phyloP scores from a whole-genome alignment of 2,113 vertebrate species.

The Dicrurus megarhynchus region DNA sequence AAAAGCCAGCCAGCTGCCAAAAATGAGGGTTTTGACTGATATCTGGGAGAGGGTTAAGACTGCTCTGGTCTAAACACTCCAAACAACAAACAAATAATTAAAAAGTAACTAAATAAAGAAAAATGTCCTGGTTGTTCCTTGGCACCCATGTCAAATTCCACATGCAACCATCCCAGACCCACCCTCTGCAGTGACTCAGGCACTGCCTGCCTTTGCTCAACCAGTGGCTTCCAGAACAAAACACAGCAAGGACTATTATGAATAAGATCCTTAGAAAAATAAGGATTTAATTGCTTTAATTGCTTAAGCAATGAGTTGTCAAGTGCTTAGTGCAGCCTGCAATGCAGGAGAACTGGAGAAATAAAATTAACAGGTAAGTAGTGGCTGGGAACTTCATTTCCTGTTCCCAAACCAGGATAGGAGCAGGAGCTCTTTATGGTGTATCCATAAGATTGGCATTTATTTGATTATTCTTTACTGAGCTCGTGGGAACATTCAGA shows the following conservation, averaged over 20 bases:
- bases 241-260: neutral
- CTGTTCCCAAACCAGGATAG: neutral
- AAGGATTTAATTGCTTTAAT: constrained; percentile 16
- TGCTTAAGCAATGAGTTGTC: neutral
- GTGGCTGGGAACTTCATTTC: neutral
- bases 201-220: neutral
- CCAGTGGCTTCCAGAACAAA: constrained; percentile 1
- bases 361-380: neutral
- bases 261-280: neutral
- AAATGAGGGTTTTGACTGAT: fast-evolving
- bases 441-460: neutral
- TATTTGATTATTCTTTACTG: neutral
- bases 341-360: neutral
- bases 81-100: neutral
- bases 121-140: neutral
- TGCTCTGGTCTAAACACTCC: neutral
- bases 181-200: neutral
- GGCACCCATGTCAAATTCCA: neutral
- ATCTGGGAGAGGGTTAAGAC: neutral
- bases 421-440: neutral
- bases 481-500: neutral
- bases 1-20: neutral
- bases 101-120: neutral
- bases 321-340: neutral
- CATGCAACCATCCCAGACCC: neutral